Evolutionary conservation across 2,888 invertebrate genomes (phyloP), one percentile per base, ranked within the genome.

Genomic region (Lagria hirta): DNA sequence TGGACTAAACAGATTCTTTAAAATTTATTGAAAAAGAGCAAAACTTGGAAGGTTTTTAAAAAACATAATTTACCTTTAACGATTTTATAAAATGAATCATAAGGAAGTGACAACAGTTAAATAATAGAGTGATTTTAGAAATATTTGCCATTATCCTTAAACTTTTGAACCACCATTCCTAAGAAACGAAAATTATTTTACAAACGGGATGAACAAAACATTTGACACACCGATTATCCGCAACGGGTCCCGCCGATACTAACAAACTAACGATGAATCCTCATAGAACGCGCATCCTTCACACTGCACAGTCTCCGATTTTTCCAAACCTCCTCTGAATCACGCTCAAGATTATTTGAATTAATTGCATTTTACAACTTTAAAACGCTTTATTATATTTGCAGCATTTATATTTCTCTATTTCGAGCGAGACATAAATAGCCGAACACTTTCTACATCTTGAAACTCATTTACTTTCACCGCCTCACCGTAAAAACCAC

Each of bases 271-370:
- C 21, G 27, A n/a, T 29, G 21, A 46, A 41, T 30, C 44, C 37
- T 53, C 37, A 28, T 34, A 43, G 38, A 28, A 26, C 44, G 54
- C 57, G 57, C 57, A 55, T 57, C 51, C 52, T 44, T 20, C 47
- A 43, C 48, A 54, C 57, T 55, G 57, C 57, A 53, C 57, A 57
- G 48, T 49, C 57, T 52, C 57, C 42, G 35, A 21, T 27, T 7
- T 28, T 33, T 13, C 20, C 41, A 20, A 32, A 41, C 32, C 18
- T 26, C 22, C 12, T 35, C 29, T 22, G 20, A 38, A 38, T 38
- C 29, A 14, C 37, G 21, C 12, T 22, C 16, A 40, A 22, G 8
- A 30, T 15, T 18, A 40, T 23, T 40, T 32, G 18, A 40, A 21
- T 38, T 38, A 38, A 29, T 15, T 4, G 11, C 16, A 28, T 17